Base-by-base conservation (phyloP, 2,888 invertebrate genomes). In the Dusona sp. region DNA sequence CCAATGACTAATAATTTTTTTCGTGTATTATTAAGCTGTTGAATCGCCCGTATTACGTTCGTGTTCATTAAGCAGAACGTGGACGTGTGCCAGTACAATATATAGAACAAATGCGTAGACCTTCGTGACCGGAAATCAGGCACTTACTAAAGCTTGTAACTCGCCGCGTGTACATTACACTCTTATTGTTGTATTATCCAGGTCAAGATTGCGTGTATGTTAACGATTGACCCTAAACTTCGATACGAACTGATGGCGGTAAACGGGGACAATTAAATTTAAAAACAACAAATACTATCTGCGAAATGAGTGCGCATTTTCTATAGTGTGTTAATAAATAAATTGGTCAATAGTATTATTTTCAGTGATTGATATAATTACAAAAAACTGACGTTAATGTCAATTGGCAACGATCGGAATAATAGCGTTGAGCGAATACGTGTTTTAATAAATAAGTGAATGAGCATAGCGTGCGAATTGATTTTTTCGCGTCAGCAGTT, bases 41-140 rank as follows among this genome's bases (percentile, higher is more conserved):
- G 65, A 54, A 78, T 22, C 33, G 51, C 65, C 33, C 25, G 9
- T 11, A 33, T 48, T 64, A 48, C 22, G 36, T 51, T 25, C 61
- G 29, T 42, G 29, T 42, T 22, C 68, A 51, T 79, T 68, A 33
- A 57, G 11, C 48, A 36, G 78, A 48, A 25, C 36, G 16, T 6
- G 45, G 22, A 42, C 29, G 61, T 61, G 25, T 61, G 57, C 38
- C 38, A 61, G 48, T 64, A 36, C 9, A 29, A 33, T 48, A 57
- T 65, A 51, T 48, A 61, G 29, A 45, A 64, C 25, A 45, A 73
- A 61, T 81, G 85, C 81, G 85, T 81, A 70, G 65, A 81, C 79
- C 81, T 85, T 77, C 85, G 85, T 85, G 85, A 85, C 85, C 85
- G 85, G 85, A 85, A 78, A 73, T 51, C 65, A 36, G 57, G 67